phyloP scores from a whole-genome alignment of 2,113 vertebrate genomes.

The Gymnobelideus leadbeateri region DNA sequence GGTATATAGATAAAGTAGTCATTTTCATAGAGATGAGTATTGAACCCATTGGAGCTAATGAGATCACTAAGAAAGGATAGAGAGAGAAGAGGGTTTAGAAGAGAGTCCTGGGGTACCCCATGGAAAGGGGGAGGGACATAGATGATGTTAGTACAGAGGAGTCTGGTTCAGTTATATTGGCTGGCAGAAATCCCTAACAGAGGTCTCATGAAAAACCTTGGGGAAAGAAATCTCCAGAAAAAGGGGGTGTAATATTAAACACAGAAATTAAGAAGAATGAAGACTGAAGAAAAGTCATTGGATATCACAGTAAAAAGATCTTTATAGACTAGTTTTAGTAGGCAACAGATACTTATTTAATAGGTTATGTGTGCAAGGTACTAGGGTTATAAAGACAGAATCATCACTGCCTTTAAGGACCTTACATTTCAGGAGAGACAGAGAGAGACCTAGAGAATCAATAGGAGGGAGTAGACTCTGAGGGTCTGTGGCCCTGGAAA shows the following conservation, averaged over 20 bases:
- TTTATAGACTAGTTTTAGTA: not conserved
- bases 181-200: not conserved
- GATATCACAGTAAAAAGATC: not conserved
- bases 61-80: not conserved
- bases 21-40: not conserved
- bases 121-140: not conserved
- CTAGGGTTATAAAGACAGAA: not conserved
- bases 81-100: not conserved
- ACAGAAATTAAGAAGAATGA: not conserved
- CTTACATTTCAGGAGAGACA: not conserved
- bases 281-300: not conserved
- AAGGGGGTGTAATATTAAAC: not conserved
- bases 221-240: not conserved
- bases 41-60: not conserved
- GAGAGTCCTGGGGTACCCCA: not conserved
- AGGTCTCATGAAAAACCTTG: not conserved
- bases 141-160: not conserved
- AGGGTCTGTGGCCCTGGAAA: not conserved
- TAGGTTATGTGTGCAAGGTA: not conserved
- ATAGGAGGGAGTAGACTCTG: not conserved
- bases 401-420: not conserved
- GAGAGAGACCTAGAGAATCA: not conserved
- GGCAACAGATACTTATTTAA: not conserved
- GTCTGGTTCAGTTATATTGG: not conserved
- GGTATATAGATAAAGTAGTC: not conserved